These are phyloP conservation scores for Lymantria dispar DNA, from an alignment of 2,888 invertebrate species.

Conservation along the genomic window DNA sequence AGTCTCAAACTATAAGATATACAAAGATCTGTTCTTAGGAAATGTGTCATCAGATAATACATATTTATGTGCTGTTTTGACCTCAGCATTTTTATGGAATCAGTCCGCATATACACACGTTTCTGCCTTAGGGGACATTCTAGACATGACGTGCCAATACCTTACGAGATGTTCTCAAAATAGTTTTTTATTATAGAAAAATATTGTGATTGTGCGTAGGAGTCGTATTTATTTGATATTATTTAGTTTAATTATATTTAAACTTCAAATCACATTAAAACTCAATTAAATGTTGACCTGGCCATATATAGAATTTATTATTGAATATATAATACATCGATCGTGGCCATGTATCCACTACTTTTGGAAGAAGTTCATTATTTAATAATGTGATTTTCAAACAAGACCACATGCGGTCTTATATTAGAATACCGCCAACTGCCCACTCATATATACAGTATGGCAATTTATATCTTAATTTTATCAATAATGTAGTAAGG, in stretches of 20 bases:
- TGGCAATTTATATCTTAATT: too few species aligned
- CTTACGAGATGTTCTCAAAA: conserved; percentile 13
- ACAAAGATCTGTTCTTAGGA: too few species aligned
- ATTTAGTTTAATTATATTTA: not conserved
- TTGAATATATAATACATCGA: not conserved
- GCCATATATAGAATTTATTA: not conserved
- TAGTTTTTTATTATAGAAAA: too few species aligned
- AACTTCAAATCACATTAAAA: not conserved
- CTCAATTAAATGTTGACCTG: not conserved
- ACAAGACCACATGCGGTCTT: not conserved
- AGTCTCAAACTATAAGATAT: too few species aligned
- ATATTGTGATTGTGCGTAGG: not conserved
- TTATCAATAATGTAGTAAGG: too few species aligned
- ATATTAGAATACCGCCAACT: not conserved
- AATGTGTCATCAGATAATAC: too few species aligned
- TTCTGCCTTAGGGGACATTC: too few species aligned
- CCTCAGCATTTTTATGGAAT: conserved; percentile 21
- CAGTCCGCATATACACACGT: too few species aligned
- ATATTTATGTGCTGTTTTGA: too few species aligned
- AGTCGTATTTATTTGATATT: not conserved
- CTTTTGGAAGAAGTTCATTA: conserved; percentile 2
- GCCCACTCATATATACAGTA: not conserved
- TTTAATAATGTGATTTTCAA: not conserved
- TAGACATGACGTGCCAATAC: conserved; percentile 40
- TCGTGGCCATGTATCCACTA: not conserved